Evolutionary conservation across 2,888 invertebrate genomes (phyloP).

Genomic region (Diplazon laetatorius): DNA sequence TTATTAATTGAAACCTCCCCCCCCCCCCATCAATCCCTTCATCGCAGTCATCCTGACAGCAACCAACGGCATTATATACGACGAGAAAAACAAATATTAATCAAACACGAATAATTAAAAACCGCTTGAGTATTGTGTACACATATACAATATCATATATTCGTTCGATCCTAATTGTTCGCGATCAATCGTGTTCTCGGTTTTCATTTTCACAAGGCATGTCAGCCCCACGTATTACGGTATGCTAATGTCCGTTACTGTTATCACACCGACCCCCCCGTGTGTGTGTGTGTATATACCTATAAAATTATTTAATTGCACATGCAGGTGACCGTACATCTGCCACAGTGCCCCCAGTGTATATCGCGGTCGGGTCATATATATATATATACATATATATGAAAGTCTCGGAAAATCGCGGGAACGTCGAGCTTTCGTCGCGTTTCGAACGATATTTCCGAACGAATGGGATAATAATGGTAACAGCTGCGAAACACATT

Average conservation of each 20-base stretch:
- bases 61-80: background rate
- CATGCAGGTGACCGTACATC: constrained; percentile 25
- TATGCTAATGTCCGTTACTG: constrained; percentile 14
- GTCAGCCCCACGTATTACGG: constrained; percentile 18
- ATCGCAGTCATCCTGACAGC: too few species aligned
- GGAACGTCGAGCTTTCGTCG: constrained; percentile 14
- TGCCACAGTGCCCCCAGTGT: constrained; percentile 9
- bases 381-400: too few species aligned
- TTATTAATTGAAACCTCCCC: too few species aligned
- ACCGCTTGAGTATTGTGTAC: too few species aligned
- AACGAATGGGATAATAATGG: constrained; percentile 46
- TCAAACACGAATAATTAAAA: constrained; percentile 3
- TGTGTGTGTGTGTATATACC: background rate
- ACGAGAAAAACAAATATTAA: background rate
- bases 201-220: background rate
- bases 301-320: constrained; percentile 26
- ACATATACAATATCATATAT: background rate
- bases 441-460: constrained; percentile 40
- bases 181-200: constrained; percentile 19
- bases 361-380: constrained; percentile 22
- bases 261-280: constrained; percentile 7
- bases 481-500: constrained; percentile 59
- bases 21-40: too few species aligned
- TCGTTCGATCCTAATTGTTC: constrained; percentile 11
- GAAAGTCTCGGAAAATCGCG: constrained; percentile 21